Evolutionary conservation across 1,140 invertebrate genomes (phyloP), one percentile per base, ranked within the genome.

Genomic region (Tenebrio molitor): DNA sequence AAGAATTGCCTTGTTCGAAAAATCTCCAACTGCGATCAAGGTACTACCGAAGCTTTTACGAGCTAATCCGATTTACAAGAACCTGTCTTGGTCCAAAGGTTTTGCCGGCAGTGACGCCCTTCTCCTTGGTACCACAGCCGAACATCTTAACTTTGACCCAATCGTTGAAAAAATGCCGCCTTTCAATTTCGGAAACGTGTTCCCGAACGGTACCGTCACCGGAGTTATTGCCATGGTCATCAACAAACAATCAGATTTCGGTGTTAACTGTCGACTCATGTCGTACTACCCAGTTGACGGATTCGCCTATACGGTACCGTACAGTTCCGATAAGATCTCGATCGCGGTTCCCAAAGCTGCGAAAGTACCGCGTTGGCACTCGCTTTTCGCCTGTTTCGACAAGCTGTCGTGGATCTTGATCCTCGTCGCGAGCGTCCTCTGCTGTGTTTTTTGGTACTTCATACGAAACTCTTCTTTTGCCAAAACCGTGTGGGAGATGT

Each of bases 201-300:
- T 74, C 8, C 4, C 17, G 0, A 84, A 84, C 42, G 81, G 83
- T 1, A 80, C 77, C 0, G 75, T 75, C 41, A 69, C 70, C 1
- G 84, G 84, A 25, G 82, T 79, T 2, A 66, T 84, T 50, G 79
- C 80, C 4, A 84, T 84, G 58, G 41, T 85, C 2, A 53, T 81
- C 0, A 65, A 78, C 21, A 69, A 73, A 53, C 76, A 72, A 53
- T 78, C 75, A 1, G 81, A 83, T 21, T 78, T 83, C 6, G 79
- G 79, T 2, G 80, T 83, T 36, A 84, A 83, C 36, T 76, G 78
- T 0, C 76, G 80, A 39, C 84, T 69, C 66, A 84, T 12, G 81
- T 81, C 14, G 72, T 85, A 85, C 63, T 68, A 73, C 0, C 73
- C 66, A 0, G 58, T 75, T 10, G 64, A 72, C 2, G 79, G 81